phyloP scores from a whole-genome alignment of 2,888 invertebrate species.

The Neuroscelio doddi region DNA sequence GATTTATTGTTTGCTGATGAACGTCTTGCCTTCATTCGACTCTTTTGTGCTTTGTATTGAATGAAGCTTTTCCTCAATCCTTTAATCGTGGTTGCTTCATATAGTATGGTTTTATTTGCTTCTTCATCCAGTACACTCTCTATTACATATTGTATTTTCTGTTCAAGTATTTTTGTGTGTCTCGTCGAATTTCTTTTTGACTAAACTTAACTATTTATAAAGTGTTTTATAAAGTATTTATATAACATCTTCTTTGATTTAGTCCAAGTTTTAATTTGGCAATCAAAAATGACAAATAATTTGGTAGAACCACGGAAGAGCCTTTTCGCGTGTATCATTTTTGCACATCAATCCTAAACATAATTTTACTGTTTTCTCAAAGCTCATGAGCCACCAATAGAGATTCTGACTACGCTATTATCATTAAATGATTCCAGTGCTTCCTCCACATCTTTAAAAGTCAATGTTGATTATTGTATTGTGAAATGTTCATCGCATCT shows the following conservation, averaged over 20 bases:
- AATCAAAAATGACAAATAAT: slow-evolving; percentile 35
- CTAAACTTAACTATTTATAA: slow-evolving; percentile 21
- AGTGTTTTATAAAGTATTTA: slow-evolving; percentile 26
- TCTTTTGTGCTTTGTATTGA: neutral
- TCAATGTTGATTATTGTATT: too few relatives aligned
- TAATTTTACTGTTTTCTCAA: slow-evolving; percentile 44
- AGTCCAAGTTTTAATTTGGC: slow-evolving; percentile 24
- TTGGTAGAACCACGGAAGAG: slow-evolving; percentile 46
- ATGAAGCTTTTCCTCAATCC: slow-evolving; percentile 15
- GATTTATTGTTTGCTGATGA: too few relatives aligned
- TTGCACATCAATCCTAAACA: slow-evolving; percentile 40
- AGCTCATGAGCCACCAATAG: slow-evolving; percentile 42
- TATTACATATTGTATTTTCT: slow-evolving; percentile 10
- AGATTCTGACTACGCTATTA: slow-evolving; percentile 35
- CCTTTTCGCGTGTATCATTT: slow-evolving; percentile 45
- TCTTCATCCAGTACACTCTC: slow-evolving; percentile 23
- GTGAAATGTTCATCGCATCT: too few relatives aligned
- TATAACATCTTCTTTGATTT: slow-evolving; percentile 26
- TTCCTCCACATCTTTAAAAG: slow-evolving; percentile 15
- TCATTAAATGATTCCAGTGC: slow-evolving; percentile 13
- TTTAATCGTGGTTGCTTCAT: slow-evolving; percentile 12
- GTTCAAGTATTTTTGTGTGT: too few relatives aligned
- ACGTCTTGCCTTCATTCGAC: neutral
- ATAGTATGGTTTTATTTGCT: slow-evolving; percentile 17
- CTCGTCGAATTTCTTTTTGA: slow-evolving; percentile 26